phyloP scores from a whole-genome alignment of 1,140 invertebrate species.

The Himalopsyche phryganea region DNA sequence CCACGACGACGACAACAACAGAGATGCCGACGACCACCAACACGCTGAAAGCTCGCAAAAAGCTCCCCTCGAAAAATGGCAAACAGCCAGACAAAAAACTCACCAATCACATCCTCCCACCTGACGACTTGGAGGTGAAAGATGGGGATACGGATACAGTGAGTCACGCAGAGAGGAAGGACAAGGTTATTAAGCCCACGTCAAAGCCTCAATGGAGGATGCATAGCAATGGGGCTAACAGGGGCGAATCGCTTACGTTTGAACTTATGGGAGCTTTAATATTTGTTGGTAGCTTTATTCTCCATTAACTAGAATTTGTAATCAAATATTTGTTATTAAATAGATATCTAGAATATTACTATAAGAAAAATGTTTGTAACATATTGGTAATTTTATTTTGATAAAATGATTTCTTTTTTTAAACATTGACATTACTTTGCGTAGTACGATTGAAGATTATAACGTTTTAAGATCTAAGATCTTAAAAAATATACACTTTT shows the following conservation, averaged over 20 bases:
- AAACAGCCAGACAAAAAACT: conserved; percentile 25
- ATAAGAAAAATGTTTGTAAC: no score
- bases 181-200: conserved; percentile 15
- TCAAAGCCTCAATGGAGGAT: conserved; percentile 23
- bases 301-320: neutral
- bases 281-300: neutral
- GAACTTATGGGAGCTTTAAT: neutral
- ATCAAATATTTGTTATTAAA: no score
- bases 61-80: conserved; percentile 17
- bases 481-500: no score
- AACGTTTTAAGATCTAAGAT: no score
- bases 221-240: conserved; percentile 7
- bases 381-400: no score
- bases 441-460: no score
- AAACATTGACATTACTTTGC: no score
- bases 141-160: conserved; percentile 14
- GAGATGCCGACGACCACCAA: conserved; percentile 20
- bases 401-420: no score
- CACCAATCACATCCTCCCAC: conserved; percentile 26
- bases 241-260: neutral
- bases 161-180: conserved; percentile 2
- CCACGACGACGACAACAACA: conserved; percentile 18
- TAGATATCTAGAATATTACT: no score
- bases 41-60: conserved; percentile 24
- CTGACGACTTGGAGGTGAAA: conserved; percentile 17